Conservation (phyloP, 2,888 invertebrate species). For the Tuta absoluta region DNA sequence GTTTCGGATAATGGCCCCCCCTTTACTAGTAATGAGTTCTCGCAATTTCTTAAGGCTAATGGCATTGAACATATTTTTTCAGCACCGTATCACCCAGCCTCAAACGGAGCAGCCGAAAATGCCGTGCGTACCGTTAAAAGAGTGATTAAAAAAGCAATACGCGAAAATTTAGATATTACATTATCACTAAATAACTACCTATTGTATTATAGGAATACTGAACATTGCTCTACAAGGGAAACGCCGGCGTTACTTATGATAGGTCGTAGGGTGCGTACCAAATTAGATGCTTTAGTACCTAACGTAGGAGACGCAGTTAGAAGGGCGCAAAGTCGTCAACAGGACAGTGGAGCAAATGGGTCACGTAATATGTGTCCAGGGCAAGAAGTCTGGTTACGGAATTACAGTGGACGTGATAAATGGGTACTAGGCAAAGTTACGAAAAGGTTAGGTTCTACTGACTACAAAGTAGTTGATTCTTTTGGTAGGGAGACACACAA, state of each 20-base stretch:
- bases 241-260: no score
- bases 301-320: neutral
- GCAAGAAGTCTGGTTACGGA: neutral
- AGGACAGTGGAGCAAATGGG: neutral
- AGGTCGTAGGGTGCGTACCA: no score
- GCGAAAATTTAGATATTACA: neutral
- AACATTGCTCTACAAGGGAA: no score
- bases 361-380: neutral
- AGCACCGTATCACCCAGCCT: no score
- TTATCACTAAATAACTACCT: neutral
- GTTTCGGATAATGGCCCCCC: neutral
- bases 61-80: no score
- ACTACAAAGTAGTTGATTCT: neutral
- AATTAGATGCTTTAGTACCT: no score
- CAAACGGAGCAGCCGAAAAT: neutral
- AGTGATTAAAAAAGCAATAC: neutral
- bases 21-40: neutral
- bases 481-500: neutral
- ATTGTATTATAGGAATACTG: slow-evolving; percentile 5
- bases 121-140: neutral
- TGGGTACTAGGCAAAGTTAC: neutral
- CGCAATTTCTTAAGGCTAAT: neutral
- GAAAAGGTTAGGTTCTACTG: neutral
- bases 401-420: neutral
- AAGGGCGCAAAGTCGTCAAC: neutral